Evolutionary conservation across 2,888 invertebrate species (phyloP), one percentile per base, ranked within the genome.

Genomic region (Boloria selene): DNA sequence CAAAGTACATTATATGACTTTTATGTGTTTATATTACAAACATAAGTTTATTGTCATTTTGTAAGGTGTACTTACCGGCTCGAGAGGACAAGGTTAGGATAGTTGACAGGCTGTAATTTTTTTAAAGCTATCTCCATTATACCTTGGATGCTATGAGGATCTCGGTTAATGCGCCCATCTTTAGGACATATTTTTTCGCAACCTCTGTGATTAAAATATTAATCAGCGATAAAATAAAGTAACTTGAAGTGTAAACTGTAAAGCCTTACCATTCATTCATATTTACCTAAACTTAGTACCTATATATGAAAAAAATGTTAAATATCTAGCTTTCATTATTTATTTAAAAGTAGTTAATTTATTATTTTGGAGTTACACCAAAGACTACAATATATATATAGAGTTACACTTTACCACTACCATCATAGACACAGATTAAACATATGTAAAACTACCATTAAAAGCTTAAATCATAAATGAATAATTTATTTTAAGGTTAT

Each of bases 281-380:
- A 75, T 80, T 63, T 73, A 96, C 97, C 96, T 95, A 87, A 97
- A 97, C 59, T 90, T 82, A 16, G 95, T 95, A 69, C 97, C 97
- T 75, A 97, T 94, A 76, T 97, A 97, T 0, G 96, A 95, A 79
- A 96, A 93, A 76, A 94, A 94, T 53, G 96, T 78, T 72, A 97
- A 92, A 87, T 96, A 97, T 85, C 96, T 93, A 75, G 93, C 93
- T 94, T 95, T 90, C 92, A 92, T 90, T 93, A 74, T 81, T 68
- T 53, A n/a, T n/a, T n/a, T n/a, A n/a, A n/a, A n/a, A n/a, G n/a
- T n/a, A n/a, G n/a, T n/a, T n/a, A n/a, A n/a, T n/a, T n/a, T n/a
- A n/a, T n/a, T n/a, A n/a, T n/a, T n/a, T n/a, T n/a, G n/a, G n/a
- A n/a, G n/a, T n/a, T n/a, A n/a, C n/a, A n/a, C n/a, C n/a, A n/a